Conservation (phyloP, 2,113 vertebrate genomes). For the Formicarius rufipectus region DNA sequence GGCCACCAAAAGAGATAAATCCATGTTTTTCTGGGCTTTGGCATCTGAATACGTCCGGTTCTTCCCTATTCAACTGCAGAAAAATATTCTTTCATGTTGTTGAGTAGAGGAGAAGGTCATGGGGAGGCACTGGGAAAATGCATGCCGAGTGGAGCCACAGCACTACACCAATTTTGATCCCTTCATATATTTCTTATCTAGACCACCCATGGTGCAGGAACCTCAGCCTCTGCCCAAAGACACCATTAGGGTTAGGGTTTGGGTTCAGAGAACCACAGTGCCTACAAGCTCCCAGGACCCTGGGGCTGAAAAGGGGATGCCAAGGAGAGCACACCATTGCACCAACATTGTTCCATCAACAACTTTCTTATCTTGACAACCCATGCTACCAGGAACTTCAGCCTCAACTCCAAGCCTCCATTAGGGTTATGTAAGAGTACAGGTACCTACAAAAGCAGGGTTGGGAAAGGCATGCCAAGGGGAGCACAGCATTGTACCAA, state of each 20-base stretch:
- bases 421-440: background rate
- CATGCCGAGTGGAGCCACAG: background rate
- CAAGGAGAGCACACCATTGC: background rate
- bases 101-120: background rate
- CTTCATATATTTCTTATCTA: background rate
- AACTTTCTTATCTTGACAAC: accelerated
- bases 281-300: background rate
- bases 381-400: background rate
- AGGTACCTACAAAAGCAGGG: background rate
- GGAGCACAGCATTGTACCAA: too few relatives aligned
- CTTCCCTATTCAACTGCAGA: background rate
- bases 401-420: background rate
- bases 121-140: background rate
- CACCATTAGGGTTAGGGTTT: background rate
- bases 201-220: too few relatives aligned
- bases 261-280: background rate
- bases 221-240: background rate
- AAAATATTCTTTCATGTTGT: background rate
- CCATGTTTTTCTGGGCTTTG: background rate
- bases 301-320: background rate
- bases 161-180: background rate
- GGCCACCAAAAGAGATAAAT: background rate
- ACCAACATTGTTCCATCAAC: background rate
- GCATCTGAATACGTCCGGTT: background rate
- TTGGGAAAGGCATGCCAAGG: background rate